These are phyloP conservation scores for Lutjanus argentimaculatus DNA, from an alignment of 2,797 vertebrate genomes.

Conservation along the genomic window DNA sequence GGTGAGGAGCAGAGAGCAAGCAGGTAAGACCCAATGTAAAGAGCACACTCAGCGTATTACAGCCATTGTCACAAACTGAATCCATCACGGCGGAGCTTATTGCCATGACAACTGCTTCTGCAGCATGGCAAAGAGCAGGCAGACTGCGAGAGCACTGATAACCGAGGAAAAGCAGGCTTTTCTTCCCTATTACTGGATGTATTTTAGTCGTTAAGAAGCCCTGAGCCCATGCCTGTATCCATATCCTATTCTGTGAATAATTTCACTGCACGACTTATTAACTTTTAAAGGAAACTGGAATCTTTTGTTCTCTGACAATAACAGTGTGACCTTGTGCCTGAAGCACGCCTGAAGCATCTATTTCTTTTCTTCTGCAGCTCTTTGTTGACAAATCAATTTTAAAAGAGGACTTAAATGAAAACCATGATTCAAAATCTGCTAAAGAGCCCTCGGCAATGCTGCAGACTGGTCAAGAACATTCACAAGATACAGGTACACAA, in stretches of 20 bases:
- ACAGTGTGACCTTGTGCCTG: slow-evolving; percentile 61
- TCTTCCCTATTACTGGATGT: slow-evolving; percentile 43
- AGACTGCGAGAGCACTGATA: slow-evolving; percentile 68
- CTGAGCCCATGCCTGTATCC: slow-evolving; percentile 31
- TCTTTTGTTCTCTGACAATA: slow-evolving; percentile 67
- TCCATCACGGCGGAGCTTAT: slow-evolving; percentile 79
- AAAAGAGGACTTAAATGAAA: slow-evolving; percentile 6
- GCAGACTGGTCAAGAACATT: neutral
- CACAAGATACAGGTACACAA: slow-evolving; percentile 1
- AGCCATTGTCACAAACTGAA: slow-evolving; percentile 80
- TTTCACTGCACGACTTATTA: slow-evolving; percentile 27
- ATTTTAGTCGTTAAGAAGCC: slow-evolving; percentile 56
- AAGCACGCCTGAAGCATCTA: slow-evolving; percentile 25
- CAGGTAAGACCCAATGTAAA: slow-evolving; percentile 72
- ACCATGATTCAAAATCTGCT: neutral
- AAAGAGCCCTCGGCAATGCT: slow-evolving; percentile 7
- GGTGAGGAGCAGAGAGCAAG: slow-evolving; percentile 53
- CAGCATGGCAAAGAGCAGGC: slow-evolving; percentile 74
- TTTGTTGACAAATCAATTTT: slow-evolving; percentile 25
- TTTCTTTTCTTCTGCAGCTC: slow-evolving; percentile 9
- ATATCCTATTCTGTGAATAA: slow-evolving; percentile 32
- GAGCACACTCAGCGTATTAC: slow-evolving; percentile 82
- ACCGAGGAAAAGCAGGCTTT: slow-evolving; percentile 62
- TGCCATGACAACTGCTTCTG: slow-evolving; percentile 85
- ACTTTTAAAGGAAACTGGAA: slow-evolving; percentile 40